Base-by-base conservation (phyloP, 2,797 vertebrate genomes). In the Picus viridis region DNA sequence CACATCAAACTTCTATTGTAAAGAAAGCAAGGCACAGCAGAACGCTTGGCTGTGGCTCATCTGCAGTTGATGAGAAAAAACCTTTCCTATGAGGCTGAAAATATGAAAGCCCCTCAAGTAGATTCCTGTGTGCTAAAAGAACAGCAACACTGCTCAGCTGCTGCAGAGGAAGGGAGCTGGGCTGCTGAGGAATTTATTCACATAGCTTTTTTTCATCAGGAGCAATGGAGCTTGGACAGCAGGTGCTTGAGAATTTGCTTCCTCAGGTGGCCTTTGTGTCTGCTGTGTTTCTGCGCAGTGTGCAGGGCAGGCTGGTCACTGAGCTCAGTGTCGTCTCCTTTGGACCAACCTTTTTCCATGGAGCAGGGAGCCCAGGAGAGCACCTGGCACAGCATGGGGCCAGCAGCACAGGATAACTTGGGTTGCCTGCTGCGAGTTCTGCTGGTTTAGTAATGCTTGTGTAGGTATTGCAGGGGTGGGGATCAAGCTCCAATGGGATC, bases 281-380 rank as follows among this genome's bases (percentile, higher is more conserved):
- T 65, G 12, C 54, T 24, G 7, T 4, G 0, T n/a, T 22, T 7
- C 10, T 49, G 8, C 24, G 4, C 2, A 4, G 7, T 3, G 57
- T 36, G 39, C n/a, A 10, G 47, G n/a, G 34, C 5, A 6, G 69
- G 30, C 16, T 29, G n/a, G n/a, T 9, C 34, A 19, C 9, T 17
- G 26, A 14, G 12, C 2, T 1, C 2, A 8, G 36, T 6, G 16
- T 16, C 17, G 7, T 6, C 63, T 75, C 47, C 1, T 3, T 6
- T 5, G 39, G 23, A 15, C 9, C 19, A 3, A 1, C 47, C 54
- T 54, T 7, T 36, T 7, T 16, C 47, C 1, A 0, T 3, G 3
- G 47, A 39, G 61, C 76, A 29, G 41, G 1, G 0, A 2, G 8
- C 26, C 16, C 0, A 0, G 13, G 16, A 34, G 47, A 27, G 27